Evolutionary conservation across 2,888 invertebrate species (phyloP), one percentile per base, ranked within the genome.

Genomic region (Phortica okadai): DNA sequence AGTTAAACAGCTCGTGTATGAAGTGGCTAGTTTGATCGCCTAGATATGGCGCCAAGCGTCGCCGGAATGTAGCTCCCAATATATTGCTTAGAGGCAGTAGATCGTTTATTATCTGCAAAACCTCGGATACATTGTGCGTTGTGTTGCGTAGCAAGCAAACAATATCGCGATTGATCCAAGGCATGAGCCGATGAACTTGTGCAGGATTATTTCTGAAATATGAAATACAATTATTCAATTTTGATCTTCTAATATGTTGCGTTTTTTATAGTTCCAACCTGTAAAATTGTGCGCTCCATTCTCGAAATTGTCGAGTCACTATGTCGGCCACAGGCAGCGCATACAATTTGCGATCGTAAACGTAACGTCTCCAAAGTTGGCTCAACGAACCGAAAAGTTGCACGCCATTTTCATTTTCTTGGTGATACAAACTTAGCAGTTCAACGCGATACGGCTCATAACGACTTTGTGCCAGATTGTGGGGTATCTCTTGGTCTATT

Each of bases 151-250:
- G 91, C 73, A 91, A 82, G 74, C 97, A 92, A 83, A 94, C 94
- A 44, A 98, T 92, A 91, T 98, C 98, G 80, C 98, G 93, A 90
- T 95, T 95, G 45, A 98, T 92, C 97, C 97, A 98, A 1, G 96
- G 96, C 79, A 96, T 94, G 75, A 98, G 92, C 1, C 98, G 94
- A 90, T 96, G 95, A 80, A 95, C 93, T 90, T 96, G 95, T 14
- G 95, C 94, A 76, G 96, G 96, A 92, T 97, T 95, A 88, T 94
- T 93, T 91, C 96, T 95, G 89, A n/a, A 92, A 92, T 88, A 79
- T 78, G 77, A 79, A 77, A 33, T 11, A 66, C 70, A 59, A 66
- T n/a, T 4, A 45, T 3, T 25, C 6, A 33, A 67, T n/a, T 10
- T n/a, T 6, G 21, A 66, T 33, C 44, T 25, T 41, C 62, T 70